Conservation (phyloP, 2,113 vertebrate species). For the Brachirus orientalis region DNA sequence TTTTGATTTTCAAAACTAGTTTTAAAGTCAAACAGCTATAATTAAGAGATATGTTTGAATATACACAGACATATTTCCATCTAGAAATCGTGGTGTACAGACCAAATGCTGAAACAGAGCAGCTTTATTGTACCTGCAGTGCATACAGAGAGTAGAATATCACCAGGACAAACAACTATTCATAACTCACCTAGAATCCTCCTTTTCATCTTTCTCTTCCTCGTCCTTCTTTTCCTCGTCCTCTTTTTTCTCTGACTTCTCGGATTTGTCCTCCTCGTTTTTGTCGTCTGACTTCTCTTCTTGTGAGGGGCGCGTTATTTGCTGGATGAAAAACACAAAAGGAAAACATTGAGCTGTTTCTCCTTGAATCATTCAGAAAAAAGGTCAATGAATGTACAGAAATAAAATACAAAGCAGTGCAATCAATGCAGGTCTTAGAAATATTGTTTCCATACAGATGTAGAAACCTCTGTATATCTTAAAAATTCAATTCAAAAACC, state of each 20-base stretch:
- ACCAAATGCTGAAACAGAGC: background rate
- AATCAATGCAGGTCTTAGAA: too few relatives aligned
- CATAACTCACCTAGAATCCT: slow-evolving; percentile 91
- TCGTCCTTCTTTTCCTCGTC: slow-evolving; percentile 98
- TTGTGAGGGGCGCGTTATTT: slow-evolving; percentile 95
- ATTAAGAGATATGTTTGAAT: background rate
- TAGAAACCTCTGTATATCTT: too few relatives aligned
- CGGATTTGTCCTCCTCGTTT: slow-evolving; percentile 93
- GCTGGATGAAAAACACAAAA: slow-evolving; percentile 78
- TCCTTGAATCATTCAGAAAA: slow-evolving; percentile 2
- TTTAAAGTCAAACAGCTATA: too few relatives aligned
- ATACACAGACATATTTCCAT: background rate
- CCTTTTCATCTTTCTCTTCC: slow-evolving; percentile 99
- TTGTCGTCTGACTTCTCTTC: slow-evolving; percentile 98
- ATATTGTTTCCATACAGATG: too few relatives aligned
- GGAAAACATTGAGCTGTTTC: background rate
- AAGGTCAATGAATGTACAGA: background rate
- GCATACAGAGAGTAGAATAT: background rate
- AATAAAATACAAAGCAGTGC: too few relatives aligned
- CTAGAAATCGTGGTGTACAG: background rate
- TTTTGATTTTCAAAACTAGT: too few relatives aligned
- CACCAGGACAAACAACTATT: slow-evolving; percentile 14
- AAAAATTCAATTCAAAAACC: background rate
- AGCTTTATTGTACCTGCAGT: slow-evolving; percentile 14
- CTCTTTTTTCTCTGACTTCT: slow-evolving; percentile 97